Base-by-base conservation (phyloP, 1,140 invertebrate species). In the Penaeus indicus region DNA sequence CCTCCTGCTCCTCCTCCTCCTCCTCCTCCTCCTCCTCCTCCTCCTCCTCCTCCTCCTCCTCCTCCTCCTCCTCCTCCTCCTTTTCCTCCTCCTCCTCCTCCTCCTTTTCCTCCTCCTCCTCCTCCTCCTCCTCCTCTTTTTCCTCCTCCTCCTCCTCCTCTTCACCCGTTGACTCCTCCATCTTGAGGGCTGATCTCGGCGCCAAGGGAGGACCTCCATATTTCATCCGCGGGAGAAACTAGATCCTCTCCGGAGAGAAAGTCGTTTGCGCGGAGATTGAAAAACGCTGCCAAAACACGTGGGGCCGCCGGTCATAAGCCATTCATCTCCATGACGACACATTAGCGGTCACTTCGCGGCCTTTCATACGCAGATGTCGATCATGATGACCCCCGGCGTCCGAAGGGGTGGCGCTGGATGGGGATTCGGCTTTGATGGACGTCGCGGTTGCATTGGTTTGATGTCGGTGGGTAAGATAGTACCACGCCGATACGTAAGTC, bases 341-440 rank as follows among this genome's bases (percentile, higher is more conserved):
- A 89, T 89, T 89, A 89, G 83, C 64, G 88, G 88, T 89, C 88
- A 89, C 88, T 89, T 85, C 63, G 83, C 32, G 38, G 80, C 83
- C 63, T 85, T 89, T 89, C 88, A 89, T 81, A 81, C 88, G 77
- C 63, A 85, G 83, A 85, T 89, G 88, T 85, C 82, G 72, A 64
- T 42, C 83, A 75, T 85, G 61, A 89, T 89, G 88, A 89, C 88
- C 88, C 60, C 83, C 21, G 4, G 81, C 27, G 78, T 87, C 78
- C 78, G 63, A 2, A 54, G 19, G 60, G 19, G 32, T 69, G 78
- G 38, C 8, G 10, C 1, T 64, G 85, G 27, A 78, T 0, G 25
- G 11, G 63, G 42, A 78, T 72, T 87, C 63, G 8, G 32, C 75
- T 61, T 77, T 7, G 21, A n/a, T 69, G 54, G 62, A 5, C 13